Evolutionary conservation across 2,797 vertebrate species (phyloP), one percentile per base, ranked within the genome.

Genomic region (Melanotaenia trifasciata): DNA sequence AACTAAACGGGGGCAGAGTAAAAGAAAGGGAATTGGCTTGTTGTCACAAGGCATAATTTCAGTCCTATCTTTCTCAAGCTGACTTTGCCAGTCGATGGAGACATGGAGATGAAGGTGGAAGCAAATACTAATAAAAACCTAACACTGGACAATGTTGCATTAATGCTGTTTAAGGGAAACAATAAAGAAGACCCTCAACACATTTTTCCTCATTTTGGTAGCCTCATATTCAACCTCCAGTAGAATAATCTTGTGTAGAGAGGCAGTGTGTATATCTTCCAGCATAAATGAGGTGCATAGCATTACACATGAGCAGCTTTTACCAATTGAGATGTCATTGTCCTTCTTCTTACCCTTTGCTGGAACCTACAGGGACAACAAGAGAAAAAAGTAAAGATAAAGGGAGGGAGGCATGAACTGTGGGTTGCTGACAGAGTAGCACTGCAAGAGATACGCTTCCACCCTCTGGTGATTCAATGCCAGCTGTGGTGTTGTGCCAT

Each of bases 1-100:
- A 95, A 95, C 94, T 90, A 91, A 93, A 93, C 80, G 84, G 85
- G 90, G 89, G 90, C 88, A 84, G 80, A 79, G 78, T 88, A 87
- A 88, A 92, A 89, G 84, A 80, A 33, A 90, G 88, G 78, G 89
- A 93, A 93, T 87, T 92, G 92, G 90, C 81, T 74, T 74, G 81
- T 83, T 88, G 90, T 94, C 89, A 90, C 89, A 86, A 90, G 64
- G 81, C 84, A 88, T 83, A 78, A 91, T 91, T 90, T 87, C 89
- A 91, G 75, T 89, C 59, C 87, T 53, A 61, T 89, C 88, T 79
- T 88, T 80, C 92, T 93, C 81, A 75, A 90, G 91, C 82, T 81
- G 72, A 83, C 76, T 88, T 67, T 70, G 33, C 74, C 70, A 77
- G 81, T 70, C 12, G 18, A 76, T 59, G 56, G 51, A 82, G 50